phyloP scores from a whole-genome alignment of 2,888 invertebrate species.

The Suillia variegata region DNA sequence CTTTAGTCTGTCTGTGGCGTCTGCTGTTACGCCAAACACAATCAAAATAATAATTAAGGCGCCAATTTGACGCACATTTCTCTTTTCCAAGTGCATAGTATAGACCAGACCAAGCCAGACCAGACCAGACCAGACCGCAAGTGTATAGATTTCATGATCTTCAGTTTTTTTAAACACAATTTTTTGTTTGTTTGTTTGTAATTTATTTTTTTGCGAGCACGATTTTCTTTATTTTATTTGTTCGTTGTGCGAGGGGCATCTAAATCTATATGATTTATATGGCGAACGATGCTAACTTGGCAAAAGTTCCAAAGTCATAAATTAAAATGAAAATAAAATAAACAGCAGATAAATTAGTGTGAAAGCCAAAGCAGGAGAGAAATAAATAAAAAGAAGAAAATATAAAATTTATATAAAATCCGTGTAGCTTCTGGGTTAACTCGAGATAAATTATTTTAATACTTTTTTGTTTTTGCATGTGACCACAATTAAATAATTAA shows the following conservation, averaged over 20 bases:
- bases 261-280: slow-evolving; percentile 27
- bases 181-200: no score
- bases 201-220: no score
- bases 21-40: slow-evolving; percentile 26
- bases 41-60: slow-evolving; percentile 34
- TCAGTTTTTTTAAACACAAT: slow-evolving; percentile 9
- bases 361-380: no score
- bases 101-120: no score
- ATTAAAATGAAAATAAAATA: slow-evolving; percentile 2
- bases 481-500: no score
- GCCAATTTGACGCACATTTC: slow-evolving; percentile 36
- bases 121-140: no score
- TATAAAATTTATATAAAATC: not conserved
- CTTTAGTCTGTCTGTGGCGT: slow-evolving; percentile 16
- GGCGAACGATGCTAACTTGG: slow-evolving; percentile 20
- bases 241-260: not conserved
- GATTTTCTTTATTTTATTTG: no score
- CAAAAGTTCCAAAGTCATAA: slow-evolving; percentile 16
- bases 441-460: no score
- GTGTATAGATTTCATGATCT: slow-evolving; percentile 22
- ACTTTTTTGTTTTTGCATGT: no score
- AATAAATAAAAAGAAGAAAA: not conserved
- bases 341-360: slow-evolving; percentile 1
- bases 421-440: not conserved
- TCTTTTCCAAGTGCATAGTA: not conserved